Base-by-base conservation (phyloP, 2,888 invertebrate species). In the Antheraea yamamai region DNA sequence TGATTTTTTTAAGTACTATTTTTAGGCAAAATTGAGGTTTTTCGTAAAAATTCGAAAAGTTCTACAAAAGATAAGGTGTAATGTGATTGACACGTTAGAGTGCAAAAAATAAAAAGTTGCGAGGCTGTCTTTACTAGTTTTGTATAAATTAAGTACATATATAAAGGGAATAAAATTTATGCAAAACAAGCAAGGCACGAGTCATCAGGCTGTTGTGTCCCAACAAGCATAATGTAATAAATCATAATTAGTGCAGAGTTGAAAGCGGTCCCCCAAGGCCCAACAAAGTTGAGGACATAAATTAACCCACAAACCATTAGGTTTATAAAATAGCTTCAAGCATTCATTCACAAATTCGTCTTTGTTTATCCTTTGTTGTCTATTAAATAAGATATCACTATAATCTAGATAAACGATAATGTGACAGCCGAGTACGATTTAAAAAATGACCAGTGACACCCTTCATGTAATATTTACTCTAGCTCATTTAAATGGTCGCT, bases 281-380 rank as follows among this genome's bases (percentile, higher is more conserved):
- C 26, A 70, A 79, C 78, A 82, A 88, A 87, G 82, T 84, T 86
- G 79, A 81, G 81, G 83, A 84, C 83, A 84, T 88, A 88, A 88
- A 89, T 89, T 87, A 87, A 84, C 83, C 83, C 82, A 77, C 77
- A 77, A 78, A 81, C 84, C 84, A 83, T 85, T 83, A 83, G 76
- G 81, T 83, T 83, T 80, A 85, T 84, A 85, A 89, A 87, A 77
- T 77, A 77, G 79, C 81, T 81, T 79, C 74, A 74, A 72, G 75
- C 76, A 78, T 81, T 77, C 81, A 81, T 82, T 82, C 80, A 82
- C 83, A 81, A 81, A 80, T 80, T n/a, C 14, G 47, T 52, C 6
- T 73, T 58, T 58, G 64, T 39, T 35, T 73, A 73, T 73, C 61
- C 35, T 73, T 61, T 61, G 61, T 61, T 61, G 73, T 64, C 58